phyloP scores from a whole-genome alignment of 2,888 invertebrate species.

The Dioctria linearis region DNA sequence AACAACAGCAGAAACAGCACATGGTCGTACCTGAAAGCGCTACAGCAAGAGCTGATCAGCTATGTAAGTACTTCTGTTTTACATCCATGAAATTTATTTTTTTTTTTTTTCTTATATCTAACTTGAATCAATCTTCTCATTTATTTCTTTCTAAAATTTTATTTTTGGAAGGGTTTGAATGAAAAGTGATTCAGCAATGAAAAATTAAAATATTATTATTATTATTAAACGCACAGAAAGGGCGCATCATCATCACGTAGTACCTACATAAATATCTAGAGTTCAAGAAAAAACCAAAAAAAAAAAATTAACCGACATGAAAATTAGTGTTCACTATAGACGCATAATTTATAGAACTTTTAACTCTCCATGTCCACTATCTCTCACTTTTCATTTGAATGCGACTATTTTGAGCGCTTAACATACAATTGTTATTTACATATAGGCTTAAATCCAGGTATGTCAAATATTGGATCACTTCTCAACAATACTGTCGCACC shows the following conservation, averaged over 20 bases:
- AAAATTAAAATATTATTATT: neutral
- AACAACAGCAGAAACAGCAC: conserved; percentile 86
- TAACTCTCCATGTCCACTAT: conserved; percentile 21
- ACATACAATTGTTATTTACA: conserved; percentile 56
- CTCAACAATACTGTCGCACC: conserved; percentile 86
- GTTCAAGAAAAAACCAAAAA: neutral
- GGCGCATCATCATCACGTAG: conserved; percentile 35
- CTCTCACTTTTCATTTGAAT: conserved; percentile 55
- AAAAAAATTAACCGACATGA: neutral
- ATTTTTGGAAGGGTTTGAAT: conserved; percentile 52
- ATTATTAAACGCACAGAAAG: neutral
- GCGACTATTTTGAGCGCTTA: conserved; percentile 54
- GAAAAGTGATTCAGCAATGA: conserved; percentile 49
- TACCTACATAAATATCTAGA: neutral
- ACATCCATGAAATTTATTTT: neutral
- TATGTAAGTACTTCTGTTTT: conserved; percentile 63
- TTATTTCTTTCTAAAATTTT: conserved; percentile 44
- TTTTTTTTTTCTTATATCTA: conserved; percentile 11
- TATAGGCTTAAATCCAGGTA: conserved; percentile 66
- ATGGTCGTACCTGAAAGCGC: conserved; percentile 86
- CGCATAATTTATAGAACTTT: neutral
- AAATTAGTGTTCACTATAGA: conserved; percentile 13
- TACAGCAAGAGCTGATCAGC: conserved; percentile 73
- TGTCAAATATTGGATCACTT: conserved; percentile 84
- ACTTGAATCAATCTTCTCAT: conserved; percentile 37